Evolutionary conservation across 1,140 invertebrate genomes (phyloP).

Genomic region (Heliconius hermathena): DNA sequence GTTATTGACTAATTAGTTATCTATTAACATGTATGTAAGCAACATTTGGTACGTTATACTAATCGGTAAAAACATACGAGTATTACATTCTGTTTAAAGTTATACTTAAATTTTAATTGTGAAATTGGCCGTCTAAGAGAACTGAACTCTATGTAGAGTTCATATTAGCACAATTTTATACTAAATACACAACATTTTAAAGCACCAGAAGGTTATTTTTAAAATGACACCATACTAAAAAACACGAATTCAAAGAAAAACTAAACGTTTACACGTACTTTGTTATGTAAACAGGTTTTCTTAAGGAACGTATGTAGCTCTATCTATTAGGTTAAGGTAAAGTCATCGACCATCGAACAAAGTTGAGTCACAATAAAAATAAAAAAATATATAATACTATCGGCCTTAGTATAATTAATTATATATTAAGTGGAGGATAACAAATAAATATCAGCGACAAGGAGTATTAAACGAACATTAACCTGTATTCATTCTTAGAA

Average conservation of each 20-base stretch:
- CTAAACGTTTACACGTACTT: conserved; percentile 35
- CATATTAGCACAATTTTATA: too few relatives aligned
- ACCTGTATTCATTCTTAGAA: conserved; percentile 5
- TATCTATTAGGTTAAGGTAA: conserved; percentile 33
- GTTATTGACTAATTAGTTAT: background rate
- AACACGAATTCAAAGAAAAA: background rate
- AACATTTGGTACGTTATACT: background rate
- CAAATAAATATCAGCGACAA: background rate
- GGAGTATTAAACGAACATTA: background rate
- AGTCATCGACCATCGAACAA: conserved; percentile 30
- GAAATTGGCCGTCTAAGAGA: too few relatives aligned
- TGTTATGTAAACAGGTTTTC: conserved; percentile 39
- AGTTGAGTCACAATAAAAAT: conserved; percentile 8
- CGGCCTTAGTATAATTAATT: background rate
- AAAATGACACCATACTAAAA: background rate
- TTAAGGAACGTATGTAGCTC: conserved; percentile 22
- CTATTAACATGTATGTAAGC: background rate
- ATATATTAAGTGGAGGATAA: background rate
- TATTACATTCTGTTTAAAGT: too few relatives aligned
- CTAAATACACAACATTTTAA: background rate
- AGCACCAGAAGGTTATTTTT: background rate
- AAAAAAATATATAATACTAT: conserved; percentile 9
- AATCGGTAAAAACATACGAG: background rate
- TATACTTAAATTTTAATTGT: too few relatives aligned
- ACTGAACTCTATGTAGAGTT: too few relatives aligned